These are phyloP conservation scores for Cladopsammia gracilis DNA, from an alignment of 64 coral and sea anemone species.

Conservation along the genomic window DNA sequence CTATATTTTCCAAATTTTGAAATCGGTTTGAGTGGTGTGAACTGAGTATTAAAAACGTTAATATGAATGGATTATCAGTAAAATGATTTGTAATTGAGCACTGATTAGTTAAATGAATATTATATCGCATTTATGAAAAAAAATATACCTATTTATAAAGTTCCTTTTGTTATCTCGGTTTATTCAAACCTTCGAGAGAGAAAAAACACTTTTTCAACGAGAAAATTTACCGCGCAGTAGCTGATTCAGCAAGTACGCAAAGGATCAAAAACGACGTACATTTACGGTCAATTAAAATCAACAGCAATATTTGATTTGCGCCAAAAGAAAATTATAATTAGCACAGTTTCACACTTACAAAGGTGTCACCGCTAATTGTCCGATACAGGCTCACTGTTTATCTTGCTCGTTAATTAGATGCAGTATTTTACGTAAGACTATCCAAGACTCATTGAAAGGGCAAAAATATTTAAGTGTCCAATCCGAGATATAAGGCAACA, in stretches of 20 bases:
- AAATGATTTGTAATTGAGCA: too few relatives aligned
- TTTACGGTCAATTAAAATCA: neutral
- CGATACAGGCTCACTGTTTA: slow-evolving; percentile 6
- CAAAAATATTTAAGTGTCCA: neutral
- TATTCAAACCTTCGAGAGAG: too few relatives aligned
- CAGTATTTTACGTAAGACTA: neutral
- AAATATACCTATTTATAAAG: too few relatives aligned
- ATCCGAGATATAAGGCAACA: neutral
- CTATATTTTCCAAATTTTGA: too few relatives aligned
- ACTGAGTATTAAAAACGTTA: too few relatives aligned
- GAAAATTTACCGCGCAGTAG: too few relatives aligned
- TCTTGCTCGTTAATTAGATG: slow-evolving; percentile 11
- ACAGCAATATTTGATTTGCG: neutral
- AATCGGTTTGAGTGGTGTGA: too few relatives aligned
- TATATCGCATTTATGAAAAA: too few relatives aligned
- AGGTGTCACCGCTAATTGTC: neutral
- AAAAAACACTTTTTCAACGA: too few relatives aligned
- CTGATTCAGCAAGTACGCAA: neutral
- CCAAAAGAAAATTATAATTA: neutral
- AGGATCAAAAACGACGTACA: neutral
- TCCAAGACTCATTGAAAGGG: neutral
- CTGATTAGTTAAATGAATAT: too few relatives aligned
- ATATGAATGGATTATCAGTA: too few relatives aligned
- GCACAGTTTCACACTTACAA: neutral
- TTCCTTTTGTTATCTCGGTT: too few relatives aligned